Percentiles rank a stretch among this genome's conserved stretches.
Conservation (phyloP, 35 echinoderm and acorn worm species). For the Holothuria glaberrima region DNA sequence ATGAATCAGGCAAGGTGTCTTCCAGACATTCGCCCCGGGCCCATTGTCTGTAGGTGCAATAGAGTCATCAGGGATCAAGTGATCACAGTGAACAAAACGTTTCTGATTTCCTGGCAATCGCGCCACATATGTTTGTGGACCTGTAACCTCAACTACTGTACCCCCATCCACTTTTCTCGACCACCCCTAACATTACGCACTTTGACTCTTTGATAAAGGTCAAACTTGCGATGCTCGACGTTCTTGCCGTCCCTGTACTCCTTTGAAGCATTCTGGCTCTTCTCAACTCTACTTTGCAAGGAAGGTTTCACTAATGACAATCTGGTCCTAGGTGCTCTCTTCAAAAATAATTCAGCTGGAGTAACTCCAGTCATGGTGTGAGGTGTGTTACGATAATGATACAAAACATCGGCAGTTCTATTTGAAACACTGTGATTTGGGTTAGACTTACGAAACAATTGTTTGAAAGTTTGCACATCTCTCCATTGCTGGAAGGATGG, state of each 20-base stretch:
- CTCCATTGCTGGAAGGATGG: not conserved
- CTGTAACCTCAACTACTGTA: slow-evolving; percentile 15
- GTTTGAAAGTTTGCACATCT: not conserved
- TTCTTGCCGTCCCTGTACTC: not conserved
- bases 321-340: not conserved
- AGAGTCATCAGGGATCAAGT: slow-evolving; percentile 43
- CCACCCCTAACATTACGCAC: slow-evolving; percentile 18
- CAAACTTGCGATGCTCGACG: not conserved
- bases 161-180: slow-evolving; percentile 23
- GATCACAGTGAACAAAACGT: slow-evolving; percentile 31
- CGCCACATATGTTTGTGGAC: slow-evolving; percentile 39
- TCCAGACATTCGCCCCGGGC: not conserved
- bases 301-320: not conserved
- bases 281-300: slow-evolving; percentile 10
- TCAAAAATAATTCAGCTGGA: not conserved
- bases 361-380: not conserved
- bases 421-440: not conserved
- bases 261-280: slow-evolving; percentile 4
- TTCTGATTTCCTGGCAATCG: slow-evolving; percentile 34
- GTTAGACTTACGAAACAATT: not conserved
- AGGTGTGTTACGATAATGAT: too few relatives aligned
- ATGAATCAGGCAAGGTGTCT: not conserved
- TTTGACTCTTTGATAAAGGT: slow-evolving; percentile 24
- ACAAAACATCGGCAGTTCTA: too few relatives aligned
- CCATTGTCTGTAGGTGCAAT: not conserved